Evolutionary conservation across 2,797 vertebrate species (phyloP), one percentile per base, ranked within the genome.

Genomic region (Helostoma temminkii): DNA sequence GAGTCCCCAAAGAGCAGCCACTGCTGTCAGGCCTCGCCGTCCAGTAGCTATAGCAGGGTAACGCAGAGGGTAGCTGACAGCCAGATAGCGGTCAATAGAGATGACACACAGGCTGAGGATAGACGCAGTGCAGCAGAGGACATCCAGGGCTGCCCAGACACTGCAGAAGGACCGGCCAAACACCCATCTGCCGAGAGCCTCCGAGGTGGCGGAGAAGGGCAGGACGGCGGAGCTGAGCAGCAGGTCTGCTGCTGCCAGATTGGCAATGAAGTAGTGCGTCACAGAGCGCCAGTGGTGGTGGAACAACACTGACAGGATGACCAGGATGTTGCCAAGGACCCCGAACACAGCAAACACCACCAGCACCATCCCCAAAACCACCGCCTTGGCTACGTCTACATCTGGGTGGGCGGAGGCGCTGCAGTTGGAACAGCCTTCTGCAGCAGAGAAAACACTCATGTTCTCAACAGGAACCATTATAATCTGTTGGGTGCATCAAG

Each of bases 91-190:
- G 83, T 95, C 94, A 6, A 95, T 87, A 0, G 94, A 95, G 85
- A 95, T 95, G 54, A 93, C 91, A 0, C 93, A 94, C 56, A 95
- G 85, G 70, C 92, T 95, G 50, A 95, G 93, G 81, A 95, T 95
- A 56, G 94, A 95, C 28, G 94, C 94, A 0, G 94, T 95, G 91
- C 94, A 94, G 80, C 94, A 95, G 24, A 95, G 92, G 14, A 95
- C 94, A 2, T 95, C 94, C 67, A 95, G 84, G 0, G 93, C 93
- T 0, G 93, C 92, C 94, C 94, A 95, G 18, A 89, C 91, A 1
- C 62, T 86, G 83, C 94, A 95, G 66, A 95, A 90, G 15, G 80
- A 37, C 1, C 92, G 91, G 0, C 94, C 93, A 2, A 95, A 95
- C 67, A 93, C 91, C 94, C 94, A 95, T 25, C 83, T 66, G 1